Conservation (phyloP, 2,113 vertebrate species). For the Circaetus cinerascens region DNA sequence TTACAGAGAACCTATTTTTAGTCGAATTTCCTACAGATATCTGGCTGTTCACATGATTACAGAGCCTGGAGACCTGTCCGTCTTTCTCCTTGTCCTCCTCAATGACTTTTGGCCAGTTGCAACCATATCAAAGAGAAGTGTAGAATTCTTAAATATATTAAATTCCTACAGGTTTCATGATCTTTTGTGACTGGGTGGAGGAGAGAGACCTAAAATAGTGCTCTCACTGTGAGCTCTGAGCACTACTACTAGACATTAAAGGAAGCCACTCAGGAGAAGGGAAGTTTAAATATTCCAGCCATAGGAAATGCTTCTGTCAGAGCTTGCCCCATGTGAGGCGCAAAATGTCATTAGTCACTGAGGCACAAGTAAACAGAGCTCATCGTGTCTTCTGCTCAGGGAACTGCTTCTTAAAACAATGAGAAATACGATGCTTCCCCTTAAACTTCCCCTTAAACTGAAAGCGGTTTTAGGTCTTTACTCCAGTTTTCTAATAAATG, state of each 20-base stretch:
- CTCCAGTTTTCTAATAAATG: neutral
- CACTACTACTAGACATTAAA: neutral
- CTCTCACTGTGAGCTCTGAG: neutral
- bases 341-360: neutral
- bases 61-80: neutral
- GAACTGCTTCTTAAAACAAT: neutral
- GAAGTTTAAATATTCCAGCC: neutral
- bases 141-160: neutral
- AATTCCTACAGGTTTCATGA: neutral
- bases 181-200: neutral
- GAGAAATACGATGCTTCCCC: neutral
- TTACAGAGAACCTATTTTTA: neutral
- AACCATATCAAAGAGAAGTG: neutral
- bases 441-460: no score
- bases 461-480: neutral
- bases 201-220: neutral
- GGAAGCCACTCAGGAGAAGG: neutral
- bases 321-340: fast-evolving
- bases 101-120: neutral
- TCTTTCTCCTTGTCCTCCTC: neutral
- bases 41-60: neutral
- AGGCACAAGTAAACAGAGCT: neutral
- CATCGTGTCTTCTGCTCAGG: neutral
- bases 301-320: neutral
- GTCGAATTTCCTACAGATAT: neutral